These are phyloP conservation scores for Xylophagus ater DNA, from an alignment of 2,888 invertebrate species.

Conservation along the genomic window DNA sequence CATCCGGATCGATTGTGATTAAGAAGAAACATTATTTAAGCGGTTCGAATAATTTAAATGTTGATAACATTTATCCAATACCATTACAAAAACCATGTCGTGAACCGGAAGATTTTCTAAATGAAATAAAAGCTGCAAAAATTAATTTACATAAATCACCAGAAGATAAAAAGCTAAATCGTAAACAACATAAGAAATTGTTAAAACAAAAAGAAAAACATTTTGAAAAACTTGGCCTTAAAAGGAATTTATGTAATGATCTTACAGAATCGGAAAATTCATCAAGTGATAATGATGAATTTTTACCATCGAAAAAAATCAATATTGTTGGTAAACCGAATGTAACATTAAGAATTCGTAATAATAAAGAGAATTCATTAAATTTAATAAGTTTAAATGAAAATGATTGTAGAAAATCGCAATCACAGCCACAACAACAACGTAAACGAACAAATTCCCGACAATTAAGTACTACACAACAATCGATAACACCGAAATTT, in stretches of 20 bases:
- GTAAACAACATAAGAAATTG: conserved; percentile 38
- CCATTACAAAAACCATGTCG: conserved; percentile 26
- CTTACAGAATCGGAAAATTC: conserved; percentile 31
- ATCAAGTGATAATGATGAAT: conserved; percentile 37
- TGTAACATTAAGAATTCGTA: conserved; percentile 33
- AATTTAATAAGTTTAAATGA: background rate
- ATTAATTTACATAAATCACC: conserved; percentile 33
- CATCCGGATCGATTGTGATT: background rate
- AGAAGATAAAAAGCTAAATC: conserved; percentile 37
- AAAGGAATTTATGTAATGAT: conserved; percentile 26
- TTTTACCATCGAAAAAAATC: conserved; percentile 30
- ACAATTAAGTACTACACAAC: background rate
- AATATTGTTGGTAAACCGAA: conserved; percentile 33
- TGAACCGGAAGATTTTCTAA: conserved; percentile 32
- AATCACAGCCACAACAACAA: too few relatives aligned
- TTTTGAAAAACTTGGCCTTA: conserved; percentile 44
- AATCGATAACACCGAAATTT: background rate
- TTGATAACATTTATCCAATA: conserved; percentile 17
- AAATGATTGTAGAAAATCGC: background rate
- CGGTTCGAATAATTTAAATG: conserved; percentile 3
- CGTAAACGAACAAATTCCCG: background rate
- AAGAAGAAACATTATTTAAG: conserved; percentile 6
- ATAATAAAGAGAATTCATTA: conserved; percentile 9
- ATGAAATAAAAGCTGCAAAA: conserved; percentile 33
- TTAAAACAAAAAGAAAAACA: conserved; percentile 48